Base-by-base conservation (phyloP, 2,888 invertebrate species). In the Meiosimyza platycephala region DNA sequence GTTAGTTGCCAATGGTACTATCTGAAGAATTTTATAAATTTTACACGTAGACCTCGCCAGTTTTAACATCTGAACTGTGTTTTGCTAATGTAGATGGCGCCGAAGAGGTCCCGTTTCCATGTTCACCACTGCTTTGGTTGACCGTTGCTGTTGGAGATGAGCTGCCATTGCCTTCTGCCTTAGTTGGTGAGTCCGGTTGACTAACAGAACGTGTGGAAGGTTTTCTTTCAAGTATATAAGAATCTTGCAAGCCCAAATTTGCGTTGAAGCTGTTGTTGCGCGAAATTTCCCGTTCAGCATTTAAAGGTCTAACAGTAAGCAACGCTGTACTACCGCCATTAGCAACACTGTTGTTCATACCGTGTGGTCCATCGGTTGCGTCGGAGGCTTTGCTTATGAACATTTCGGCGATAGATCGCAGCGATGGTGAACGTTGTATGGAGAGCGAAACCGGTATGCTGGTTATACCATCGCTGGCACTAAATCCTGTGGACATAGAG, bases 21-120 rank as follows among this genome's bases (percentile, higher is more conserved):
- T 28, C 28, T 28, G 28, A 4, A 28, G 28, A 28, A 28, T 28
- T 28, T 28, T 0, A 28, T 40, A 28, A 51, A 9, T 73, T 71
- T 79, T 72, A 87, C 18, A 87, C 87, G 79, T 87, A 87, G 60
- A 87, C 87, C 75, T 87, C 87, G 16, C 86, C 86, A 13, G 85
- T 85, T 76, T 86, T 85, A 12, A 81, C 79, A 74, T 87, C 87
- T 2, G 86, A 83, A 71, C 80, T 83, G 73, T 82, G 82, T 77
- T 87, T 87, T 55, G 85, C 85, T 75, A 87, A 77, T 18, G 87
- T 86, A 15, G 87, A 83, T 6, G 87, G 85, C 3, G 86, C 85
- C 28, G 87, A 86, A 1, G 83, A 80, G 28, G 84, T 81, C 68
- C 67, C 28, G 28, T 60, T 16, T 59, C 40, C 16, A 28, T 15